Percentiles rank a stretch among this genome's conserved stretches.
phyloP scores from a whole-genome alignment of 2,888 invertebrate species.

The Melinaea menophilus region DNA sequence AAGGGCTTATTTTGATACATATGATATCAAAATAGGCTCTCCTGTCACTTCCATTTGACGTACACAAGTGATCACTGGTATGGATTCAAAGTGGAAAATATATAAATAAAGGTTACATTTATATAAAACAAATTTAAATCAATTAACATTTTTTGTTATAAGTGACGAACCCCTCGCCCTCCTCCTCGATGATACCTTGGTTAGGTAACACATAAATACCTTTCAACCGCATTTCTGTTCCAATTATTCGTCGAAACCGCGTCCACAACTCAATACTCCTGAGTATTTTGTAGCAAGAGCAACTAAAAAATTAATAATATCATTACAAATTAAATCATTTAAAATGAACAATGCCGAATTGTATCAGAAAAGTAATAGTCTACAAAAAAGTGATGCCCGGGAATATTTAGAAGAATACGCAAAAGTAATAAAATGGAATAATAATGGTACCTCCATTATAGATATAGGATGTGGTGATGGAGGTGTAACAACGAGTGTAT shows the following conservation, averaged over 20 bases:
- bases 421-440: constrained; percentile 76
- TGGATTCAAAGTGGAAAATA: no score
- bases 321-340: constrained; percentile 31
- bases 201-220: constrained; percentile 59
- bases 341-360: constrained; percentile 80
- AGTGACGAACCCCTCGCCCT: constrained; percentile 10
- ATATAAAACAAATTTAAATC: no score
- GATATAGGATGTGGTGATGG: constrained; percentile 89
- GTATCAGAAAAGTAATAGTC: constrained; percentile 81
- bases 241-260: constrained; percentile 61
- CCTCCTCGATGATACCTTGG: constrained; percentile 40
- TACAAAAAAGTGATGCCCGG: constrained; percentile 80
- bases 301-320: constrained; percentile 26
- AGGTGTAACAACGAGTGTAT: constrained; percentile 78
- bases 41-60: no score
- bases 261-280: constrained; percentile 40
- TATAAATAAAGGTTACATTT: no score
- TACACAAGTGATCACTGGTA: no score
- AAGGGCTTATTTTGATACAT: no score
- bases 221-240: constrained; percentile 48
- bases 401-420: constrained; percentile 81
- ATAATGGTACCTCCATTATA: constrained; percentile 61
- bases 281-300: constrained; percentile 53
- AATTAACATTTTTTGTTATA: no score
- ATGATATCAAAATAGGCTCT: no score